Percentiles rank a stretch among this genome's conserved stretches.
These are phyloP conservation scores for Cataglyphis rosenhaueri DNA, from an alignment of 2,888 invertebrate genomes.

Conservation along the genomic window DNA sequence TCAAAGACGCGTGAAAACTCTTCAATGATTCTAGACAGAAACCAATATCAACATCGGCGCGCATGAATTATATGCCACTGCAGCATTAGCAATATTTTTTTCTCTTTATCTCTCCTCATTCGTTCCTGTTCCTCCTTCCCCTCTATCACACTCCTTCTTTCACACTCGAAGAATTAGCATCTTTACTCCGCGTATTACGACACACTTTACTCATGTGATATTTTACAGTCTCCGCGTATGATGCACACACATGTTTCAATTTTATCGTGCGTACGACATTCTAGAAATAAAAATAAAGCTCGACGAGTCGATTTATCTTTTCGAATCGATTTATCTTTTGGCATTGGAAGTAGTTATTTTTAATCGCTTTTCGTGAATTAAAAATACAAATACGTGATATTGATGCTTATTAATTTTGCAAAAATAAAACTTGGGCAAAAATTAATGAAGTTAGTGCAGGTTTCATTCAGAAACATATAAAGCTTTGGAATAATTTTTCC, in stretches of 20 bases:
- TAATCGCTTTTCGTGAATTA: constrained; percentile 34
- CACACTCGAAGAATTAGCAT: constrained; percentile 50
- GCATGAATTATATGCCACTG: constrained; percentile 62
- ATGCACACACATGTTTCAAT: constrained; percentile 57
- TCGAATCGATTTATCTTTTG: constrained; percentile 22
- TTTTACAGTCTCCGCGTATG: constrained; percentile 57
- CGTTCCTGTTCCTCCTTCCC: neutral
- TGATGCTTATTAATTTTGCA: constrained; percentile 44
- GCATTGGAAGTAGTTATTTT: constrained; percentile 1
- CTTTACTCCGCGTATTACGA: constrained; percentile 67
- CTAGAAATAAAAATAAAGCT: constrained; percentile 14
- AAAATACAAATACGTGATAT: constrained; percentile 47
- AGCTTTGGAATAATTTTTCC: constrained; percentile 40
- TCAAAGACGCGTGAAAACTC: constrained; percentile 61
- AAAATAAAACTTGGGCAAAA: constrained; percentile 30
- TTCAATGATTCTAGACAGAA: constrained; percentile 57
- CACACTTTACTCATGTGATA: constrained; percentile 60
- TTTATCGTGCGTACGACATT: constrained; percentile 8
- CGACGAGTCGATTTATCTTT: constrained; percentile 21
- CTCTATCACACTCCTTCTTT: neutral
- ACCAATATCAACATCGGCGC: constrained; percentile 57
- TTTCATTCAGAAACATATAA: constrained; percentile 48
- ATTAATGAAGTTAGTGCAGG: constrained; percentile 31
- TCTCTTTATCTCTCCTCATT: constrained; percentile 30
- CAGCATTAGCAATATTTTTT: constrained; percentile 58